phyloP scores from a whole-genome alignment of 2,888 invertebrate genomes.

The Cheilosia scutellata region DNA sequence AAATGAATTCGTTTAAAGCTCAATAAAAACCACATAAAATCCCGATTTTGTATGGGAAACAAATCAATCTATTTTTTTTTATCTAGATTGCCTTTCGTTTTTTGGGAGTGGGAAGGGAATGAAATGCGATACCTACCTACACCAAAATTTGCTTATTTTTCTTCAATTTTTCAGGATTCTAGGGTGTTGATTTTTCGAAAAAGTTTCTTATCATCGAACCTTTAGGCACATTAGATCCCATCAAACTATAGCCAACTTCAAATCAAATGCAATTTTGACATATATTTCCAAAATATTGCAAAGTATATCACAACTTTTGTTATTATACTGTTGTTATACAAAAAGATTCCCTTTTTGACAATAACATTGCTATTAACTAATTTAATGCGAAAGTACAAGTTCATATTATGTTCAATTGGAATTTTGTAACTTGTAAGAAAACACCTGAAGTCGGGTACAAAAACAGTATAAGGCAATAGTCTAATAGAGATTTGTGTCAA shows the following conservation, averaged over 20 bases:
- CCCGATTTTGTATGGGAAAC: too few relatives aligned
- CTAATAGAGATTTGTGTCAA: background rate
- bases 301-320: background rate
- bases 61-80: too few relatives aligned
- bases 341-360: background rate
- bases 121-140: too few relatives aligned
- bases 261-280: constrained; percentile 46
- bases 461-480: background rate
- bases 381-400: background rate
- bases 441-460: too few relatives aligned
- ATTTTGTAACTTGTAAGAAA: background rate
- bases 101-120: too few relatives aligned
- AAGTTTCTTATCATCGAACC: background rate
- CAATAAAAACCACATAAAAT: too few relatives aligned
- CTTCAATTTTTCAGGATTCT: too few relatives aligned
- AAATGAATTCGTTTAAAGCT: too few relatives aligned
- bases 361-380: background rate
- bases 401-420: background rate
- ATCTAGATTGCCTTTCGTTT: too few relatives aligned
- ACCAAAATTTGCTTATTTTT: too few relatives aligned
- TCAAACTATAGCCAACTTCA: constrained; percentile 32
- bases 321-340: background rate
- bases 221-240: too few relatives aligned
- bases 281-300: constrained; percentile 43
- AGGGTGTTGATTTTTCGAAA: background rate